phyloP scores from a whole-genome alignment of 1,140 invertebrate genomes.

The Idris sp. region DNA sequence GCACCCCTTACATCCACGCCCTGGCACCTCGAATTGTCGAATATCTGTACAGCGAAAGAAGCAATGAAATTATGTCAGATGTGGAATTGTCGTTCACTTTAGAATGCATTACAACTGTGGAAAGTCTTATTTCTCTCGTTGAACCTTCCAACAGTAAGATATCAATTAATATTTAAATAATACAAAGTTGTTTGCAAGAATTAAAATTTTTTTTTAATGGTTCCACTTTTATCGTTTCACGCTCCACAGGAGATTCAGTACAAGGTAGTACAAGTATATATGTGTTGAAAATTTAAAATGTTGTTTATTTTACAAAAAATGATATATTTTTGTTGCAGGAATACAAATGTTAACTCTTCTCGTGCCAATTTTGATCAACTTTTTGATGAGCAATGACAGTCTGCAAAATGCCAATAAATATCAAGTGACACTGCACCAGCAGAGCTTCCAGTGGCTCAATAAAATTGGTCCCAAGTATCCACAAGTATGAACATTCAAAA shows the following conservation, averaged over 20 bases:
- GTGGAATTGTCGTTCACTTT: slow-evolving; percentile 82
- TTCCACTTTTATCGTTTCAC: too few species aligned
- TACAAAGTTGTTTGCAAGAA: too few species aligned
- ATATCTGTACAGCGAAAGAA: slow-evolving; percentile 82
- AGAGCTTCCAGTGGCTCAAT: slow-evolving; percentile 91
- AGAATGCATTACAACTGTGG: slow-evolving; percentile 84
- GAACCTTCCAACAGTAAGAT: slow-evolving; percentile 88
- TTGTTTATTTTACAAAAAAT: not conserved
- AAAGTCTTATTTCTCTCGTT: slow-evolving; percentile 85
- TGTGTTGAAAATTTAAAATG: too few species aligned
- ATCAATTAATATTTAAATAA: too few species aligned
- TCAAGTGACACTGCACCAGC: slow-evolving; percentile 87
- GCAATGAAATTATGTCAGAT: slow-evolving; percentile 80
- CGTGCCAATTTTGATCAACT: slow-evolving; percentile 92
- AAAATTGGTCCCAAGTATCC: slow-evolving; percentile 94
- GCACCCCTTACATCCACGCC: slow-evolving; percentile 89
- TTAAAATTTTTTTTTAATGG: too few species aligned
- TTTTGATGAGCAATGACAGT: slow-evolving; percentile 85
- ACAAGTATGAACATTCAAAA: slow-evolving; percentile 81
- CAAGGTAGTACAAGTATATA: slow-evolving; percentile 78
- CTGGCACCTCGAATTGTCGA: slow-evolving; percentile 87
- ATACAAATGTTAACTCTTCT: slow-evolving; percentile 92
- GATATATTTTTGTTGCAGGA: slow-evolving; percentile 81
- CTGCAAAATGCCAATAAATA: slow-evolving; percentile 82
- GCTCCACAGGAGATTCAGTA: slow-evolving; percentile 78